Evolutionary conservation across 1,140 invertebrate genomes (phyloP), one percentile per base, ranked within the genome.

Genomic region (Sinonovacula constricta): DNA sequence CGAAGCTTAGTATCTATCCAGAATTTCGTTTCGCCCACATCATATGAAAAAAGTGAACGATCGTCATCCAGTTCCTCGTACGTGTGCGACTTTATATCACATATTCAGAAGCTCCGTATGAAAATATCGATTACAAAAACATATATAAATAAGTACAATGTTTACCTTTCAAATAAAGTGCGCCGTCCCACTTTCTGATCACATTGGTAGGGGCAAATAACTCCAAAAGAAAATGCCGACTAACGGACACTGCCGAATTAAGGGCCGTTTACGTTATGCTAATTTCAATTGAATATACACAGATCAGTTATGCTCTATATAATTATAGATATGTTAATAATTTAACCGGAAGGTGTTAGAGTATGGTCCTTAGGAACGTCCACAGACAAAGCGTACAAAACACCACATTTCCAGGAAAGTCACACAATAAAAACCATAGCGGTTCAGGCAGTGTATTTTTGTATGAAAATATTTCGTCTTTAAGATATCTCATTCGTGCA

Each of bases 201-300:
- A 45, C 39, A 18, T 45, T 45, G 7, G 39, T 45, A 45, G 39
- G 39, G 39, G 39, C 39, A 45, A 45, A 45, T 45, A 45, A 45
- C 39, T 45, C 39, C 18, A 45, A 45, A 45, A 45, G 39, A 45
- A 45, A 45, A 45, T 45, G 39, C 39, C 39, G 39, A 45, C 54
- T 57, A 12, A 57, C 18, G 26, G 54, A 57, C 54, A 57, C 54
- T 57, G 54, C 18, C 54, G 54, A 57, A 28, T 12, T 57, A 57
- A 57, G 54, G 54, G 18, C 22, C 18, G 18, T 57, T 57, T 57
- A 57, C 54, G 26, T 57, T 22, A 22, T n/a, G n/a, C n/a, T n/a
- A n/a, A n/a, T n/a, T n/a, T n/a, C n/a, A n/a, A n/a, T n/a, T n/a
- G n/a, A n/a, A n/a, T n/a, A n/a, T n/a, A n/a, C n/a, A n/a, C n/a